Evolutionary conservation across 2,113 vertebrate species (phyloP).

Genomic region (Apteryx mantelli): DNA sequence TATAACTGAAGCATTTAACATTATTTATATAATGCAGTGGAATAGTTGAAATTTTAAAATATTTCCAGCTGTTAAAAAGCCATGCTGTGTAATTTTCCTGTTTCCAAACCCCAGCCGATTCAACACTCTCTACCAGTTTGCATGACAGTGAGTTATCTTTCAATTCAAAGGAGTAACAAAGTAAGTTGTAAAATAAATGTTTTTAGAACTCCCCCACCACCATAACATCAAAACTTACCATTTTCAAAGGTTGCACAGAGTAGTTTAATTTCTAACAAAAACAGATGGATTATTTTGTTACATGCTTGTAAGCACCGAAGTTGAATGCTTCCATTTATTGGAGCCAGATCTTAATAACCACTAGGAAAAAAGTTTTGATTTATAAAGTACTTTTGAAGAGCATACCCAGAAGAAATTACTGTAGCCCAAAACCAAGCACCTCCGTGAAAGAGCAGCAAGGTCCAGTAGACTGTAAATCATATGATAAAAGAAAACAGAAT

Average conservation of each 20-base stretch:
- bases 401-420: background rate
- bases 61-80: constrained; percentile 2
- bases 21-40: background rate
- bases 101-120: background rate
- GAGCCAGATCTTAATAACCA: background rate
- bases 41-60: background rate
- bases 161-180: background rate
- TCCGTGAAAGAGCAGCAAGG: background rate
- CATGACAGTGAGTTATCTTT: background rate
- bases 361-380: background rate
- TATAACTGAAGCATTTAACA: background rate
- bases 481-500: background rate
- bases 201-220: background rate
- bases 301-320: background rate
- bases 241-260: background rate
- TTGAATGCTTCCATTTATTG: background rate
- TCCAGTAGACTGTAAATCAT: background rate
- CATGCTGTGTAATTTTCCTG: background rate
- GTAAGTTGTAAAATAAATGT: background rate
- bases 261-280: background rate
- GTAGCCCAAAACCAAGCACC: background rate
- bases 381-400: background rate
- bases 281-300: background rate
- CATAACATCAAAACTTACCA: background rate
- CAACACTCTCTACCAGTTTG: background rate